Evolutionary conservation across 2,888 invertebrate genomes (phyloP).

Genomic region (Heliconius charithonia): DNA sequence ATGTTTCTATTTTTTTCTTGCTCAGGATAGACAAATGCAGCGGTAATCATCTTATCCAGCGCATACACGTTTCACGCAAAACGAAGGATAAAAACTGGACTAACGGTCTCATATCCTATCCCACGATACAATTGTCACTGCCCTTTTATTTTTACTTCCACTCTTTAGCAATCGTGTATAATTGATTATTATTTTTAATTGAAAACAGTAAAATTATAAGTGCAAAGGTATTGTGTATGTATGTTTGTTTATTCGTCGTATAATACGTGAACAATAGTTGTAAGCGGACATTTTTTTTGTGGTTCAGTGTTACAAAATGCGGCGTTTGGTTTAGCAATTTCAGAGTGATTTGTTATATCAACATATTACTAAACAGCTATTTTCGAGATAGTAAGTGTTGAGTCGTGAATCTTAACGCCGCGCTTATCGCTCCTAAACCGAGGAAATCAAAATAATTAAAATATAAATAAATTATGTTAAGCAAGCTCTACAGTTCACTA

Average conservation of each 20-base stretch:
- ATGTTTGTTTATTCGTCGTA: background rate
- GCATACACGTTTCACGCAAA: slow-evolving; percentile 14
- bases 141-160: slow-evolving; percentile 14
- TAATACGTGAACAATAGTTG: background rate
- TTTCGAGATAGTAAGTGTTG: background rate
- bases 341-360: background rate
- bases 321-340: background rate
- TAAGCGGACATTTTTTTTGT: background rate
- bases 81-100: slow-evolving; percentile 34
- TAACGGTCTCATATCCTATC: slow-evolving; percentile 64
- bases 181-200: background rate
- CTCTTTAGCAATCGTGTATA: background rate
- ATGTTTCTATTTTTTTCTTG: no score
- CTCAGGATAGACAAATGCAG: no score
- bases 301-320: background rate
- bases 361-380: background rate
- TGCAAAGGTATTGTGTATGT: background rate
- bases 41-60: background rate
- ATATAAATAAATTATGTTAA: no score
- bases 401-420: background rate
- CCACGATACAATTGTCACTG: slow-evolving; percentile 56
- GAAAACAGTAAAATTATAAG: background rate
- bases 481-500: no score
- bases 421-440: background rate
- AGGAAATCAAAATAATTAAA: no score